Conservation (phyloP, 2,888 invertebrate species). For the Yponomeuta evonymella region DNA sequence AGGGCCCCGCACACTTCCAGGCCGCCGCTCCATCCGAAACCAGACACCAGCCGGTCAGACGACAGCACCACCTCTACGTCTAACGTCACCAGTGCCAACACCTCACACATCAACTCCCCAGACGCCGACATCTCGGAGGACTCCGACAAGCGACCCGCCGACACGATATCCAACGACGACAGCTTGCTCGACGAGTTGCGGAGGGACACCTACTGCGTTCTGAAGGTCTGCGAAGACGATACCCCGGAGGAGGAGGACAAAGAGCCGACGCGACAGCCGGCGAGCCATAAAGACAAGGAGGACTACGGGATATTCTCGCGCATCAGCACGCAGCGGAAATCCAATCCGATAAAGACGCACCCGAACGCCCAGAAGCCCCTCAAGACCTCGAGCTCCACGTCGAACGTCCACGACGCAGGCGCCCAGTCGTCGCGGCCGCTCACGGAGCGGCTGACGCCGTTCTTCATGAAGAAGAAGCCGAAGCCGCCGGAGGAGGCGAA, state of each 20-base stretch:
- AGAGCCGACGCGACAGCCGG: constrained; percentile 19
- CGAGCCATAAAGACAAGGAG: constrained; percentile 31
- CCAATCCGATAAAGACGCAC: constrained; percentile 62
- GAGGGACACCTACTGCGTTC: constrained; percentile 57
- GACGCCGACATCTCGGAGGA: neutral
- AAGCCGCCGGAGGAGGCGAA: constrained; percentile 49
- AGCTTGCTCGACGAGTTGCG: constrained; percentile 64
- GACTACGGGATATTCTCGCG: constrained; percentile 56
- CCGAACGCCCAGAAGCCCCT: constrained; percentile 44
- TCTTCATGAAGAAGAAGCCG: constrained; percentile 63
- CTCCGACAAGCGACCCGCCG: constrained; percentile 15
- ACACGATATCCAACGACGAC: constrained; percentile 56
- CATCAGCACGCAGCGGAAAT: constrained; percentile 61
- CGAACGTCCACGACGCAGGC: constrained; percentile 62
- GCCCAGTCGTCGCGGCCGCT: constrained; percentile 50
- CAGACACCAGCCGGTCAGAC: neutral
- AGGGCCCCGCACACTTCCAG: constrained; percentile 31
- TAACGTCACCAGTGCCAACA: constrained; percentile 23
- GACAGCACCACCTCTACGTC: neutral
- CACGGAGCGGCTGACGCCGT: constrained; percentile 65
- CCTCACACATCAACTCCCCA: constrained; percentile 23
- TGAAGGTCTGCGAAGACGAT: constrained; percentile 63
- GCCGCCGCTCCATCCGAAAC: constrained; percentile 17
- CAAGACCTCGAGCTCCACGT: constrained; percentile 64
- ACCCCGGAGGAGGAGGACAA: constrained; percentile 20